Percentiles rank a stretch among this genome's conserved stretches.
Evolutionary conservation across 2,113 vertebrate species (phyloP).

Genomic region (Heloderma charlesbogerti): DNA sequence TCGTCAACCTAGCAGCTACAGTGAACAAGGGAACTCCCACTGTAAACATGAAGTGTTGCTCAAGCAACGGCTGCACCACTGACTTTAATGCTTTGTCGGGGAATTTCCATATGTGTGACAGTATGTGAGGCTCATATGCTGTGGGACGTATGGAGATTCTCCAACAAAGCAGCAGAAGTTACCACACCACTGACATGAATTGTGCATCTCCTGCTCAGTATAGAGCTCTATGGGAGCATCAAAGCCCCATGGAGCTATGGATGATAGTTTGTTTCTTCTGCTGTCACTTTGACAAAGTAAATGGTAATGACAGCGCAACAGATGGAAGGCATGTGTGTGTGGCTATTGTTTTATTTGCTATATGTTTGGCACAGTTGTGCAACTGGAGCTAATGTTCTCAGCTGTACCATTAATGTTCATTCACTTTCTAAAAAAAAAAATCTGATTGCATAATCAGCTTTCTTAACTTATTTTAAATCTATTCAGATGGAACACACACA

Average conservation of each 20-base stretch:
- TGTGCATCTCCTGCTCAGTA: not conserved
- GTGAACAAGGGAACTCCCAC: not conserved
- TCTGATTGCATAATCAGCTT: not conserved
- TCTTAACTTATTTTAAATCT: not conserved
- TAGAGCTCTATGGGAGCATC: not conserved
- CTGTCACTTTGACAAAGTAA: slow-evolving; percentile 33
- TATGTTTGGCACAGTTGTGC: slow-evolving; percentile 47
- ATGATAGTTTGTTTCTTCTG: not conserved
- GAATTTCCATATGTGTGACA: not conserved
- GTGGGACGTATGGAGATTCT: too few relatives aligned
- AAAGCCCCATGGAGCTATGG: not conserved
- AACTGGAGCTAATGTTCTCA: slow-evolving; percentile 28
- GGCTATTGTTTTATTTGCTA: slow-evolving; percentile 51
- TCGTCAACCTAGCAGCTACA: not conserved
- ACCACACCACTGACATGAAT: not conserved
- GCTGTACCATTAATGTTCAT: slow-evolving; percentile 30
- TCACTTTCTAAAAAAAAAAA: not conserved
- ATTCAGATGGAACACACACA: slow-evolving; percentile 25
- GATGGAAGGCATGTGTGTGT: slow-evolving; percentile 54
- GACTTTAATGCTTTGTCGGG: not conserved
- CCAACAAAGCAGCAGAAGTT: too few relatives aligned
- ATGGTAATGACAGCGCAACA: slow-evolving; percentile 32
- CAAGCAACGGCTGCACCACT: not conserved
- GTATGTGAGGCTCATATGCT: not conserved
- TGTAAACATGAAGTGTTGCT: not conserved